These are phyloP conservation scores for Cisticola juncidis DNA, from an alignment of 2,113 vertebrate species.

Conservation along the genomic window DNA sequence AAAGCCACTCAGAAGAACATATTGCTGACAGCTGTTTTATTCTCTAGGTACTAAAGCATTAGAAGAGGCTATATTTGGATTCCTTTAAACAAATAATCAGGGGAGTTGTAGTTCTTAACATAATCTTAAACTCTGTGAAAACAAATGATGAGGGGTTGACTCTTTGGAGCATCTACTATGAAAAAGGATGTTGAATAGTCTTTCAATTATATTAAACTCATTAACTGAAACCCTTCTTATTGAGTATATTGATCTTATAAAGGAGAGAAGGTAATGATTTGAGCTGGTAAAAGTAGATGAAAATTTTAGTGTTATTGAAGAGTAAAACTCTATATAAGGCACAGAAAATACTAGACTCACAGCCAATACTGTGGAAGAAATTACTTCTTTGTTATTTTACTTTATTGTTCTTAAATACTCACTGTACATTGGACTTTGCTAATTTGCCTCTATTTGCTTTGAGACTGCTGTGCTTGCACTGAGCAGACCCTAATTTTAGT, in stretches of 20 bases:
- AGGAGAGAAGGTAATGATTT: not conserved
- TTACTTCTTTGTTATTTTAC: not conserved
- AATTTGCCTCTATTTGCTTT: not conserved
- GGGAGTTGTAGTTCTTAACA: not conserved
- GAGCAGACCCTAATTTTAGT: not conserved
- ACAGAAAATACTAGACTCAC: not conserved
- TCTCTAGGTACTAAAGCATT: not conserved
- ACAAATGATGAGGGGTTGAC: not conserved
- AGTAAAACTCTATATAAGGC: not conserved
- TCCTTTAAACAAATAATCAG: constrained; percentile 20
- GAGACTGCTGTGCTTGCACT: not conserved
- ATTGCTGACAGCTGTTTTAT: constrained; percentile 58
- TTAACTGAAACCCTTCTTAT: not conserved
- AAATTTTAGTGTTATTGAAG: not conserved
- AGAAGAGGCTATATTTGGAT: constrained; percentile 46
- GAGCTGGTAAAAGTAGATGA: not conserved
- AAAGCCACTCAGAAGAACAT: constrained; percentile 43
- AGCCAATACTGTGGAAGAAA: not conserved
- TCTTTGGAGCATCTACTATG: not conserved
- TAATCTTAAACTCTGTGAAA: constrained; percentile 16
- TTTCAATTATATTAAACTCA: not conserved
- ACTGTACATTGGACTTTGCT: not conserved
- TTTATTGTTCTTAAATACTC: not conserved
- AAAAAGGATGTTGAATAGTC: not conserved
- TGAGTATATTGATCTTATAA: not conserved